Evolutionary conservation across 2,797 vertebrate species (phyloP), one percentile per base, ranked within the genome.

Genomic region (Podargus strigoides): DNA sequence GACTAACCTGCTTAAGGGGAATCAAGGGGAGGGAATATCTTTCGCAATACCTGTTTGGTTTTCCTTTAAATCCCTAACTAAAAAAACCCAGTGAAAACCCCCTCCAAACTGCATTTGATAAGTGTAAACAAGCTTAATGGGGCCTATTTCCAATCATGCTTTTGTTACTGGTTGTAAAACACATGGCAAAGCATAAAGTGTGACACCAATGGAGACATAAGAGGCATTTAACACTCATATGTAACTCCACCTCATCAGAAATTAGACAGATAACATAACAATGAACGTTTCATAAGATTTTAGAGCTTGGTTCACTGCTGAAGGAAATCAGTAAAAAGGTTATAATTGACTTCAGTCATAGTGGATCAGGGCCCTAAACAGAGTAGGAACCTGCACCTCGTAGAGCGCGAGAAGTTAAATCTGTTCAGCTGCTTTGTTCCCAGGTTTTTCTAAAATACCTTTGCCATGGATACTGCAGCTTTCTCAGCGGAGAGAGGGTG

Each of bases 391-490:
- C 85, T 91, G 85, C 81, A 34, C 30, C 1, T 3, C 56, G 75
- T 10, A 27, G 42, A 68, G 55, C 42, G 53, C 81, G 68, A 46
- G 37, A 73, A 81, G 89, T 76, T 81, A 30, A 84, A 74, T 58
- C 28, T 66, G 17, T 11, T 58, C 44, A 24, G 91, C 76, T 86
- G 91, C 55, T 89, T 93, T 84, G 42, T 56, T 81, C 73, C 82
- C 52, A 56, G 79, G 49, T 64, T 68, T 70, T 62, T 41, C 67
- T 92, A 81, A 75, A 94, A 87, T 39, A 44, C 89, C 90, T 95
- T 85, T 87, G 85, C 89, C 90, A 93, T 75, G 87, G 93, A 93
- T 89, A 81, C 87, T 92, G 94, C 90, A 92, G 84, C 64, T 89
- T 49, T 69, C 84, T 85, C 70, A 36, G 1, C 0, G 0, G 60